A percentile compares a stretch with the other conserved stretches of the same genome.
These are phyloP conservation scores for Corvus moneduloides DNA, from an alignment of 2,113 vertebrate genomes.

Conservation along the genomic window DNA sequence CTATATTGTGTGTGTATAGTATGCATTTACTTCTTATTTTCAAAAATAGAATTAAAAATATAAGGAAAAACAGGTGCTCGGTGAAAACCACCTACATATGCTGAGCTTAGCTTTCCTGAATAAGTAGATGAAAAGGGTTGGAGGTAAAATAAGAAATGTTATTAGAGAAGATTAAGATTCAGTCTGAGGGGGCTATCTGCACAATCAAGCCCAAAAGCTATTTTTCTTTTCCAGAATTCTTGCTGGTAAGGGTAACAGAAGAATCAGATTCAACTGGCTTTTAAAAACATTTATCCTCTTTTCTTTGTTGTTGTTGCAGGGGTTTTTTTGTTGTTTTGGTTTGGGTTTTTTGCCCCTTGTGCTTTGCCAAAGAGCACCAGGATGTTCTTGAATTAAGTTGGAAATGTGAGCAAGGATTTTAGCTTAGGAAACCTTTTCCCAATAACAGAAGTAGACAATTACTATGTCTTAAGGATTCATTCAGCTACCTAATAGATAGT, in stretches of 20 bases:
- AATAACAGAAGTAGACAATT: background rate
- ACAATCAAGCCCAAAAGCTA: background rate
- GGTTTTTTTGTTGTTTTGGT: background rate
- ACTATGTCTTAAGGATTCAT: background rate
- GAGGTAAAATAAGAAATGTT: background rate
- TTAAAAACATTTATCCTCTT: background rate
- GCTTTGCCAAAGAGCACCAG: background rate
- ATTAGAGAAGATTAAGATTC: background rate
- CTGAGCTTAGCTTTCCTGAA: background rate
- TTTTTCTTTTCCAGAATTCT: background rate
- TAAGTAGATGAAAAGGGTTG: background rate
- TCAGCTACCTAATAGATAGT: background rate
- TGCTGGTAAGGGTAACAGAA: background rate
- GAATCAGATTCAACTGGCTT: background rate
- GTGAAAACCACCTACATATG: background rate
- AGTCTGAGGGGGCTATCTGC: background rate
- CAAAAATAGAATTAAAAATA: background rate
- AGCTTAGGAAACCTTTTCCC: background rate
- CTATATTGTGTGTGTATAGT: background rate
- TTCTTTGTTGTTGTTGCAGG: background rate
- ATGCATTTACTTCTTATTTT: background rate
- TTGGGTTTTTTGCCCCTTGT: background rate
- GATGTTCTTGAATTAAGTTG: background rate
- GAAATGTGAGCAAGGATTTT: background rate
- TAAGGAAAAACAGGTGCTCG: background rate